Percentiles rank a stretch among this genome's conserved stretches.
Conservation (phyloP, 2,113 vertebrate genomes). For the Neomonachus schauinslandi region DNA sequence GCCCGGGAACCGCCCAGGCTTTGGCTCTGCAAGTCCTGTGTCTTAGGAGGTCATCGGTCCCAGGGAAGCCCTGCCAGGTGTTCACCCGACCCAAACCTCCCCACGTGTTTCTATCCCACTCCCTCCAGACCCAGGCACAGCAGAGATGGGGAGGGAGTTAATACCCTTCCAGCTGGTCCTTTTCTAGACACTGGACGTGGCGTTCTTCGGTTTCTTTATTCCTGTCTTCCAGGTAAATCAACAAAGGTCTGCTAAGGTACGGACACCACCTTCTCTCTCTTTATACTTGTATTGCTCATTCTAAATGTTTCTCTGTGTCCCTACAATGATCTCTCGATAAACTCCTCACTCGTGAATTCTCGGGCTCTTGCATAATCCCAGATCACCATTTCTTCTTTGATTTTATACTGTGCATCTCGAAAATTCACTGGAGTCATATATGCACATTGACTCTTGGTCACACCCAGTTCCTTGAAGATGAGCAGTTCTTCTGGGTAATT, state of each 20-base stretch:
- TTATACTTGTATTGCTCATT: background rate
- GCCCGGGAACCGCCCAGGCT: background rate
- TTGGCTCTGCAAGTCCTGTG: background rate
- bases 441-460: background rate
- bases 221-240: background rate
- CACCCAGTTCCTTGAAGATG: background rate
- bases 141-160: background rate
- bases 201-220: background rate
- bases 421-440: background rate
- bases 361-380: background rate
- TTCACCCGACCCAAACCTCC: background rate
- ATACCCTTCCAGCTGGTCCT: background rate
- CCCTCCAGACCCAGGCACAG: background rate
- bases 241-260: background rate
- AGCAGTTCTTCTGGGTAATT: background rate
- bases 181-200: background rate
- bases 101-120: background rate
- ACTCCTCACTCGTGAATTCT: constrained; percentile 11
- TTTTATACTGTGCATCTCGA: background rate
- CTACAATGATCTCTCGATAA: background rate
- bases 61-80: background rate
- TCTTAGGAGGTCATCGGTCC: background rate
- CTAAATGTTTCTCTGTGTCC: background rate
- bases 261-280: background rate
- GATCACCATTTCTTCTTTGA: background rate